Conservation (phyloP, 1,140 invertebrate species). For the Magallana ariakensis region DNA sequence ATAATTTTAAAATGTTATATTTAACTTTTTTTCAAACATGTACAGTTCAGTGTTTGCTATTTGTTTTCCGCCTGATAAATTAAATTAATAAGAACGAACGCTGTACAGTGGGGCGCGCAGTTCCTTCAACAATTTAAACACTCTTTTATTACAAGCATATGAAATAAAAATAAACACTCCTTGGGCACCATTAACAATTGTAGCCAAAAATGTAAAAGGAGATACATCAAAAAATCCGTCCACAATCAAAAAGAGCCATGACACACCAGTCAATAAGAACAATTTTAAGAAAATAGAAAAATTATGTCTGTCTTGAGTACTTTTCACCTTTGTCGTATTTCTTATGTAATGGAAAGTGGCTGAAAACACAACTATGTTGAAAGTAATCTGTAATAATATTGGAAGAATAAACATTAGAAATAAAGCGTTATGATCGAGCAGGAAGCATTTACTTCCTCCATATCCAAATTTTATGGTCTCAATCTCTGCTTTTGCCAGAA, state of each 20-base stretch:
- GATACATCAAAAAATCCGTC: constrained; percentile 10
- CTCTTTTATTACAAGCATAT: constrained; percentile 26
- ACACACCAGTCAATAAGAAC: constrained; percentile 5
- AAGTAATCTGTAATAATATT: neutral
- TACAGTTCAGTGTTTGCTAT: no score
- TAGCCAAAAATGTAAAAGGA: neutral
- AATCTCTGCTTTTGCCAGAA: neutral
- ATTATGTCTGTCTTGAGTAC: neutral
- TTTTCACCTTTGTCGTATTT: neutral
- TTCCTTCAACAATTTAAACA: neutral
- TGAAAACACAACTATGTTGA: constrained; percentile 16
- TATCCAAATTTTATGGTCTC: neutral
- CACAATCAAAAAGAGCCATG: neutral
- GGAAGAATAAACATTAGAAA: neutral
- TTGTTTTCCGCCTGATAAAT: no score
- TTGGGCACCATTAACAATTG: constrained; percentile 13
- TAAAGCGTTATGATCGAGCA: neutral
- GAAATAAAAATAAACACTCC: constrained; percentile 12
- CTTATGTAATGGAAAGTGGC: neutral
- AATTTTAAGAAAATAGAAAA: constrained; percentile 12
- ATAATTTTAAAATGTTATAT: no score
- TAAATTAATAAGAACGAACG: no score
- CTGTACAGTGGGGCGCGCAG: no score
- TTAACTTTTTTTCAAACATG: no score
- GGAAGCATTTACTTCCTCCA: constrained; percentile 26